Percentiles rank a stretch among this genome's conserved stretches.
Evolutionary conservation across 2,113 vertebrate genomes (phyloP).

Genomic region (Varanus salvator): DNA sequence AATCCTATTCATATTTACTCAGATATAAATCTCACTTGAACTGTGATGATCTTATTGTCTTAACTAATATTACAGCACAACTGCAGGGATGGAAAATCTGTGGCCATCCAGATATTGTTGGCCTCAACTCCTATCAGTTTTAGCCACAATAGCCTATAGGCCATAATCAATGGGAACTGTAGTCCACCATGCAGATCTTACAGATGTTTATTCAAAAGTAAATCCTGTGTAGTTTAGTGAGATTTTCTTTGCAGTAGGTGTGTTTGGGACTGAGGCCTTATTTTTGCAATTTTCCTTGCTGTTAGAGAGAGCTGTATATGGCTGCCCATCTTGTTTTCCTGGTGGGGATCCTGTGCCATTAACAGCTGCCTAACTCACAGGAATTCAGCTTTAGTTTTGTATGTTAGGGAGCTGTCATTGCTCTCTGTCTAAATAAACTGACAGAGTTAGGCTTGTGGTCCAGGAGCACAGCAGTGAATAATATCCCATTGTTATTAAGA

Average conservation of each 20-base stretch:
- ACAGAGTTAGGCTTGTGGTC: background rate
- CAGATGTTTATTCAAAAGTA: background rate
- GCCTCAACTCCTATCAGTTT: background rate
- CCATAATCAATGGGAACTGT: too few relatives aligned
- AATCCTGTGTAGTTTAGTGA: background rate
- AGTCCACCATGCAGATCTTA: background rate
- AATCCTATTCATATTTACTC: background rate
- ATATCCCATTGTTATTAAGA: background rate
- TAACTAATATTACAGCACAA: background rate
- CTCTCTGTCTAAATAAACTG: background rate
- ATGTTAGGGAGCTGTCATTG: background rate
- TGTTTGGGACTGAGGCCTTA: background rate
- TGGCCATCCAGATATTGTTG: background rate
- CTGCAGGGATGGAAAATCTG: background rate
- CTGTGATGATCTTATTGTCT: background rate
- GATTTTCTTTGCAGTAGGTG: background rate
- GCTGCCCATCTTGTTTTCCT: too few relatives aligned
- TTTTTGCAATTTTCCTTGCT: background rate
- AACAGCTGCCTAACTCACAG: background rate
- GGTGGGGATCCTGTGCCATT: background rate
- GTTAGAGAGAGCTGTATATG: background rate
- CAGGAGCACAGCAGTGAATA: background rate
- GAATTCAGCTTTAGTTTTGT: background rate
- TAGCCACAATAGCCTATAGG: background rate
- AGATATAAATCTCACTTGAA: background rate